These are phyloP conservation scores for Myrmecobius fasciatus DNA, from an alignment of 2,113 vertebrate species.

Conservation along the genomic window DNA sequence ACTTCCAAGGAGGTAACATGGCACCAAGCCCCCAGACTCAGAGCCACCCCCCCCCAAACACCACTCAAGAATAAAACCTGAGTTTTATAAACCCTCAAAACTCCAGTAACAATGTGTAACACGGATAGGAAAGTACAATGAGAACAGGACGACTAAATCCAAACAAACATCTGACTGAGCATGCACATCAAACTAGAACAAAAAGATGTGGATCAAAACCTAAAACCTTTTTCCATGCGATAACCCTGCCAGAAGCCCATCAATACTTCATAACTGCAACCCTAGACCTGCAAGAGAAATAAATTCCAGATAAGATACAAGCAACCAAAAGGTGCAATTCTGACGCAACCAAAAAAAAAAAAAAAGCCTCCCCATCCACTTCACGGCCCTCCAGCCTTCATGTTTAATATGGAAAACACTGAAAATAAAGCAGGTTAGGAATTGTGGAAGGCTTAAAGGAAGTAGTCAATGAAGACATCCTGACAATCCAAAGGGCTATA, in stretches of 20 bases:
- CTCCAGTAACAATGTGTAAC: neutral
- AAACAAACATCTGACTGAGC: constrained; percentile 63
- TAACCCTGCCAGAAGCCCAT: constrained; percentile 79
- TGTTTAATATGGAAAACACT: constrained; percentile 22
- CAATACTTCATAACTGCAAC: constrained; percentile 79
- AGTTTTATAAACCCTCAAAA: constrained; percentile 46
- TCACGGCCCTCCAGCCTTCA: constrained; percentile 29
- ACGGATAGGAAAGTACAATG: constrained; percentile 45
- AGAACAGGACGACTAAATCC: constrained; percentile 56
- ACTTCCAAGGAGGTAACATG: constrained; percentile 40
- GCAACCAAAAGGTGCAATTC: constrained; percentile 41
- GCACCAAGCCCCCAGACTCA: constrained; percentile 29
- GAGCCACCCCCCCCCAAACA: constrained; percentile 44
- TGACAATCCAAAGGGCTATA: constrained; percentile 25
- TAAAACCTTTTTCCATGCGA: constrained; percentile 74
- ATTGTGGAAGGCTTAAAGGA: neutral
- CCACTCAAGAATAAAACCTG: constrained; percentile 5
- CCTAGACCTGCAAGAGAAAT: constrained; percentile 79
- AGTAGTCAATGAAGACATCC: neutral
- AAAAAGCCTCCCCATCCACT: constrained; percentile 22
- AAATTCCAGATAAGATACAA: constrained; percentile 66
- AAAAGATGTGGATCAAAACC: constrained; percentile 71
- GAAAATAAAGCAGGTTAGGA: neutral
- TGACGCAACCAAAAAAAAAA: neutral
- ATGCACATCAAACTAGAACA: constrained; percentile 68